These are phyloP conservation scores for Tetanocera ferruginea DNA, from an alignment of 2,888 invertebrate species.

Conservation along the genomic window DNA sequence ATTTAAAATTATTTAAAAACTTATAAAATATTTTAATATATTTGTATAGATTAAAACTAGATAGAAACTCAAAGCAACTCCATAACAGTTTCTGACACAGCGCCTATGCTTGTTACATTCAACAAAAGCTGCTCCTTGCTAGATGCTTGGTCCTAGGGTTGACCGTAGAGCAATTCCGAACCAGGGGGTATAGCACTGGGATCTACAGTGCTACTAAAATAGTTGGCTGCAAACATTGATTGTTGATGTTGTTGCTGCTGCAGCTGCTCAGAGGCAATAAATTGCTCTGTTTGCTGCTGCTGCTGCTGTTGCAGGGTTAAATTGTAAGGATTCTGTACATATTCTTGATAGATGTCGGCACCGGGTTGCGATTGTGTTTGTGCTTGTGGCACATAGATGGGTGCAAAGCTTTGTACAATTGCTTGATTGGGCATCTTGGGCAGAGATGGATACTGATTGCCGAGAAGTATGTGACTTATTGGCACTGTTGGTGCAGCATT, in stretches of 20 bases:
- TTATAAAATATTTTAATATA: neutral
- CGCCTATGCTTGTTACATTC: neutral
- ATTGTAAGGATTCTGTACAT: constrained; percentile 69
- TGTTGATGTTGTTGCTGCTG: constrained; percentile 33
- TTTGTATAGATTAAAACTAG: neutral
- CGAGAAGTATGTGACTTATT: constrained; percentile 62
- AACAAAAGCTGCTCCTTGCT: too few relatives aligned
- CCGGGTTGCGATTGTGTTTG: constrained; percentile 51
- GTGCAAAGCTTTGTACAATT: constrained; percentile 67
- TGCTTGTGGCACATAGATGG: constrained; percentile 54
- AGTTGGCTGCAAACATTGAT: constrained; percentile 70
- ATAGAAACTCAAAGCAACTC: neutral
- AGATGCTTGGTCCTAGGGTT: constrained; percentile 56
- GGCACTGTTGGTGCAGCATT: constrained; percentile 57
- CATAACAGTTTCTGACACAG: neutral
- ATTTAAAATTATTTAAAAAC: neutral
- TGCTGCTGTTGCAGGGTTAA: constrained; percentile 68
- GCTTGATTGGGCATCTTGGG: constrained; percentile 61
- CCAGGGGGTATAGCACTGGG: constrained; percentile 73
- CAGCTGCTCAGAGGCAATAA: constrained; percentile 17
- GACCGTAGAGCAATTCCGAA: constrained; percentile 75
- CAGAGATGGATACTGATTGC: constrained; percentile 65
- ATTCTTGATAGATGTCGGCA: constrained; percentile 67
- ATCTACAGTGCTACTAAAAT: constrained; percentile 74
- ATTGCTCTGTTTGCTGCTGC: constrained; percentile 53